phyloP scores from a whole-genome alignment of 2,888 invertebrate genomes.

The Theretra japonica region DNA sequence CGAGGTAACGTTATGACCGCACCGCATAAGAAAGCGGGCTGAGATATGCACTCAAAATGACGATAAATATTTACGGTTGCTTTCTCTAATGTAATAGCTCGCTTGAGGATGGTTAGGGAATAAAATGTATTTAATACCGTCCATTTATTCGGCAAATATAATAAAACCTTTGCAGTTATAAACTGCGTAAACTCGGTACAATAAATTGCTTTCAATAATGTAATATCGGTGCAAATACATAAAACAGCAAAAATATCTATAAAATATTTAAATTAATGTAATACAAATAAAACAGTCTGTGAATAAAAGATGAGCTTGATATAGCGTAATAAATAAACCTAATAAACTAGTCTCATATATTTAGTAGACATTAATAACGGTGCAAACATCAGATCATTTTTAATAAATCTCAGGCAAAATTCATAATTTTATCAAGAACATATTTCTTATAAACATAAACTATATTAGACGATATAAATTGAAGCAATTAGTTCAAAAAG shows the following conservation, averaged over 20 bases:
- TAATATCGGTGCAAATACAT: neutral
- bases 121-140: neutral
- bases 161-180: neutral
- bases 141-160: neutral
- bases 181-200: no score
- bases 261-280: neutral
- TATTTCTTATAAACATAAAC: constrained; percentile 7
- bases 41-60: constrained; percentile 19
- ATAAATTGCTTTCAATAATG: no score
- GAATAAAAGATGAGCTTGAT: neutral
- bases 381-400: constrained; percentile 2
- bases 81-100: constrained; percentile 2
- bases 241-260: no score
- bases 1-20: constrained; percentile 39
- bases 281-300: neutral
- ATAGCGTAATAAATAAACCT: no score
- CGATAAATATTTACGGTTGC: constrained; percentile 3
- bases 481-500: constrained; percentile 27
- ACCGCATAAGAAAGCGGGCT: constrained; percentile 25
- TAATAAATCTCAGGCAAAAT: constrained; percentile 4
- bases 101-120: neutral
- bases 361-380: neutral
- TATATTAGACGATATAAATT: constrained; percentile 4
- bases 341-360: neutral
- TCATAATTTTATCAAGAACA: neutral